These are phyloP conservation scores for Galemys pyrenaicus DNA, from an alignment of 2,113 vertebrate species.

Conservation along the genomic window DNA sequence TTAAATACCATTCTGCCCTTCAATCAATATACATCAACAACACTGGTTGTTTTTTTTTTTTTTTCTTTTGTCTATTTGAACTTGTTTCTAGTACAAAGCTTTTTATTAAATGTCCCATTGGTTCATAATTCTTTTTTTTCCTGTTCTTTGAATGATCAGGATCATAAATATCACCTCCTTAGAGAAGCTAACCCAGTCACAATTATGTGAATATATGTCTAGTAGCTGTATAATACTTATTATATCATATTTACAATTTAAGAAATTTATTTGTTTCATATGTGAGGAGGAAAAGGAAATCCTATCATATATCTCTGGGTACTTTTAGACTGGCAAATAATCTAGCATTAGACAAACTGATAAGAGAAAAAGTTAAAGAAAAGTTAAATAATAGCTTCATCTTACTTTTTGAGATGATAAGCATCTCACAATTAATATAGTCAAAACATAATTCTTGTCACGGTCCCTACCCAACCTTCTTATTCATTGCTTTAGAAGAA, in stretches of 20 bases:
- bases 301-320: no score
- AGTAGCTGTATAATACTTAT: background rate
- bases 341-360: no score
- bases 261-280: background rate
- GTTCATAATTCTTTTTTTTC: background rate
- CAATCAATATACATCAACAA: background rate
- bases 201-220: background rate
- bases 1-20: background rate
- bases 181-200: background rate
- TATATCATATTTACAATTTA: background rate
- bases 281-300: no score
- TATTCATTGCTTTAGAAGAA: background rate
- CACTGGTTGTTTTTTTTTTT: no score
- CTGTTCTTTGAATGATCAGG: background rate
- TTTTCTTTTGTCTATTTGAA: background rate
- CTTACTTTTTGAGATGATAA: background rate
- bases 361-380: no score
- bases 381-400: background rate
- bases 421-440: background rate
- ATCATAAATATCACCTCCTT: background rate
- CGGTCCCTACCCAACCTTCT: background rate
- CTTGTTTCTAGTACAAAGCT: background rate
- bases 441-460: background rate
- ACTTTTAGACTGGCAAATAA: no score
- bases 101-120: background rate